These are phyloP conservation scores for Zaprionus gabonicus DNA, from an alignment of 1,140 invertebrate species.

Conservation along the genomic window DNA sequence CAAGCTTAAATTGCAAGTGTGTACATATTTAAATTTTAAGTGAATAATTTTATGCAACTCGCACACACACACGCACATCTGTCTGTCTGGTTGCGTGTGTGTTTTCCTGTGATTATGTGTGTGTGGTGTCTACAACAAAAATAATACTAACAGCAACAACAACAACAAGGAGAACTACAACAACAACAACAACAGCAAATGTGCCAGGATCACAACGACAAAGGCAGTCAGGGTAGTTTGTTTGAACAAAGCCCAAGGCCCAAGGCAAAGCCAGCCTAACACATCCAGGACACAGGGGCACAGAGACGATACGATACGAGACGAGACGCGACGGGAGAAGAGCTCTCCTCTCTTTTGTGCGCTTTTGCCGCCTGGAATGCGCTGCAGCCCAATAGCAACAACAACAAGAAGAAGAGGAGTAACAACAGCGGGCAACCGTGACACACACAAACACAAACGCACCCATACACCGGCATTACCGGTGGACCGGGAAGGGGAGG, in stretches of 20 bases:
- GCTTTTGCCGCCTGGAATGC: conserved; percentile 58
- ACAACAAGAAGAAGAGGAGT: conserved; percentile 27
- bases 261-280: conserved; percentile 33
- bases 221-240: conserved; percentile 71
- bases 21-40: conserved; percentile 46
- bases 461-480: conserved; percentile 42
- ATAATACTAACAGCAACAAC: conserved; percentile 51
- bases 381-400: conserved; percentile 44
- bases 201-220: conserved; percentile 63
- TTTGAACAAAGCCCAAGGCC: conserved; percentile 62
- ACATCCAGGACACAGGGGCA: conserved; percentile 32
- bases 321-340: conserved; percentile 10
- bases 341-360: conserved; percentile 53
- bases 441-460: conserved; percentile 47
- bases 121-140: conserved; percentile 58
- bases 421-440: conserved; percentile 45
- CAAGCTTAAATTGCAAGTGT: conserved; percentile 48
- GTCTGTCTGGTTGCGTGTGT: conserved; percentile 31
- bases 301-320: conserved; percentile 12
- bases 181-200: conserved; percentile 59
- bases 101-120: conserved; percentile 24
- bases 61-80: conserved; percentile 33
- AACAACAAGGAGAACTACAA: conserved; percentile 51
- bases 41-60: conserved; percentile 67
- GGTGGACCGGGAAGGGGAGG: conserved; percentile 64